Evolutionary conservation across 1,140 invertebrate species (phyloP).

Genomic region (Drosophila rufa): DNA sequence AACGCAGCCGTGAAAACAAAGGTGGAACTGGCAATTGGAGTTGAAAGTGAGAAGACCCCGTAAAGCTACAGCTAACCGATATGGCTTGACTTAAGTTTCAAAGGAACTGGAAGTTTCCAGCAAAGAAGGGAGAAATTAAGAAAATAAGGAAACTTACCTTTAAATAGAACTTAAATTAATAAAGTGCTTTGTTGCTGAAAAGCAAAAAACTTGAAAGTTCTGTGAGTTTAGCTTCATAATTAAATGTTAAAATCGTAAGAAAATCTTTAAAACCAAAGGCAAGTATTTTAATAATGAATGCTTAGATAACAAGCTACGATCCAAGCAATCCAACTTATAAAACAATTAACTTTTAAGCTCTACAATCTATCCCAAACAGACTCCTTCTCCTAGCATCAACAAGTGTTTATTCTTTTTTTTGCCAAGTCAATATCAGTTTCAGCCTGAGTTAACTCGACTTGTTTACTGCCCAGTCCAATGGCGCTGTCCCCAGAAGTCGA

Average conservation of each 20-base stretch:
- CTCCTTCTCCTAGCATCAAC: background rate
- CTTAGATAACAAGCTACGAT: too few species aligned
- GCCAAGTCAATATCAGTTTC: conserved; percentile 45
- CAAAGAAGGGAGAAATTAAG: background rate
- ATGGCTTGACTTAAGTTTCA: conserved; percentile 18
- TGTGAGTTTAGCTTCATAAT: background rate
- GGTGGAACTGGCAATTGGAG: conserved; percentile 7
- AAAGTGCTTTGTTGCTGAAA: background rate
- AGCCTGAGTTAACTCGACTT: conserved; percentile 53
- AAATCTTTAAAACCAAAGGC: background rate
- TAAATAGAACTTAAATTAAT: background rate
- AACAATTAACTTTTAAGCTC: background rate
- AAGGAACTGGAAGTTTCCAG: background rate
- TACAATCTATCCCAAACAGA: background rate
- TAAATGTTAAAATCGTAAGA: background rate
- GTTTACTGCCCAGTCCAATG: conserved; percentile 43
- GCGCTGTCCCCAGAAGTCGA: conserved; percentile 51
- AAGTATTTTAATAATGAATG: too few species aligned
- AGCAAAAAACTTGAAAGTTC: background rate
- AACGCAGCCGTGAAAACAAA: conserved; percentile 1
- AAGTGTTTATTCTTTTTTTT: conserved; percentile 6
- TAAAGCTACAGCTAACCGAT: conserved; percentile 1
- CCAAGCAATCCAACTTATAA: background rate
- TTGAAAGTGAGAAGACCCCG: conserved; percentile 1
- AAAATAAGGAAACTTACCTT: background rate